Percentiles rank a stretch among this genome's conserved stretches.
Conservation (phyloP, 2,113 vertebrate genomes). For the Pedionomus torquatus region DNA sequence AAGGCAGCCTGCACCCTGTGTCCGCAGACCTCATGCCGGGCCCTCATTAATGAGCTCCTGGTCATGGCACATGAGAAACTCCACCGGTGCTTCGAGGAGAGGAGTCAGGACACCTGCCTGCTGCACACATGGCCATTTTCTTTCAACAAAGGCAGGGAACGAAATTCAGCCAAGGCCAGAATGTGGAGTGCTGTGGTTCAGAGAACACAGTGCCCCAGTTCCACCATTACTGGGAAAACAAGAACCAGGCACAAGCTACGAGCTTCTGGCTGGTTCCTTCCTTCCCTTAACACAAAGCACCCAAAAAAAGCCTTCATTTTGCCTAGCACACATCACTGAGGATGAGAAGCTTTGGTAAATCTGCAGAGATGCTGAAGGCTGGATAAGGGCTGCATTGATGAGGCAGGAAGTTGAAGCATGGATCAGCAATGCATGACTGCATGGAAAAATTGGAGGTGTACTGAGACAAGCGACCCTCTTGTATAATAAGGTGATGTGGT, state of each 20-base stretch:
- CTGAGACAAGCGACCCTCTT: not conserved
- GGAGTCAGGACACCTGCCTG: not conserved
- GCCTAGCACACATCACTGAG: not conserved
- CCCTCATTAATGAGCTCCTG: not conserved
- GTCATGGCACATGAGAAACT: not conserved
- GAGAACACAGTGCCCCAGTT: not conserved
- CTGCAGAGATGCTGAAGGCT: not conserved
- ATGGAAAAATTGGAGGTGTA: not conserved
- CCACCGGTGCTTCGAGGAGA: not conserved
- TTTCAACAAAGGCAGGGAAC: not conserved
- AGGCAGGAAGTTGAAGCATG: conserved; percentile 13
- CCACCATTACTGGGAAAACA: not conserved
- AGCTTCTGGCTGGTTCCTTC: not conserved
- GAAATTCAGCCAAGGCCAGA: not conserved
- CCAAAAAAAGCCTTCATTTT: not conserved
- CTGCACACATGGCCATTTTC: not conserved
- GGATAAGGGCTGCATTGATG: not conserved
- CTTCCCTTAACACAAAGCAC: not conserved
- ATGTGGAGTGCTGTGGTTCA: fast-evolving
- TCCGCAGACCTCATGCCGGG: not conserved
- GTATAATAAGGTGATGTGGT: not conserved
- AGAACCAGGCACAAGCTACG: fast-evolving
- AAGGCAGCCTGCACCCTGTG: not conserved
- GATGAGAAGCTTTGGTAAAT: not conserved
- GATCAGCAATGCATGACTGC: not conserved